A percentile compares a stretch with the other conserved stretches of the same genome.
Conservation (phyloP, 2,113 vertebrate species). For the Propithecus coquereli region DNA sequence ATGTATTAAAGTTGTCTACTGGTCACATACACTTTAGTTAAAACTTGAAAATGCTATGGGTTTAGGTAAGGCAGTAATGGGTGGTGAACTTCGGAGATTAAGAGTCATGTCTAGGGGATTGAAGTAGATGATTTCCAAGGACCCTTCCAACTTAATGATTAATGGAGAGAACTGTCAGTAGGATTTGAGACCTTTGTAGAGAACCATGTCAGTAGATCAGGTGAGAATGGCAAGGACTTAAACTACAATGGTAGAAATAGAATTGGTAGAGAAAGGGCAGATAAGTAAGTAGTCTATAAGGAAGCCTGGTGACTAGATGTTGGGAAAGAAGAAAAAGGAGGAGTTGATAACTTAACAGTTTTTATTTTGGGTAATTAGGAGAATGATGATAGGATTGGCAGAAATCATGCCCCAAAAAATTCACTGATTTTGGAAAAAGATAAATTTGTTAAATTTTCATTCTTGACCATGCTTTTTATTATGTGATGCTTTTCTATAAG, state of each 20-base stretch:
- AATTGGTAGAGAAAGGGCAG: not conserved
- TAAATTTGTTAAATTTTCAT: not conserved
- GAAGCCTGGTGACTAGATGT: not conserved
- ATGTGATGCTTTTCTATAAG: not conserved
- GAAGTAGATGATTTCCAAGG: not conserved
- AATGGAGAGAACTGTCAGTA: not conserved
- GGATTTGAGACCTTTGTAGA: not conserved
- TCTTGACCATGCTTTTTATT: conserved; percentile 17
- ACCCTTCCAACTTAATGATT: not conserved
- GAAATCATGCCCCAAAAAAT: not conserved
- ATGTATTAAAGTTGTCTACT: not conserved
- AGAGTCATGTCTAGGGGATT: not conserved
- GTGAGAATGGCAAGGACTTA: not conserved
- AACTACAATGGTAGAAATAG: not conserved
- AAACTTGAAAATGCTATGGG: not conserved
- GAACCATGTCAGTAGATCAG: not conserved
- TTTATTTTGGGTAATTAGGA: not conserved
- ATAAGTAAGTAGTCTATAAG: not conserved
- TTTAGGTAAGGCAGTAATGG: not conserved
- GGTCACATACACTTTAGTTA: not conserved
- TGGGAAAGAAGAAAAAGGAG: not conserved
- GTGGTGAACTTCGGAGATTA: not conserved
- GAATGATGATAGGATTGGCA: not conserved
- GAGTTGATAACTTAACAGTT: not conserved
- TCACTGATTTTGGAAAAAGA: not conserved